Conservation (phyloP, 2,797 vertebrate genomes). For the Rhodeus uyekii region DNA sequence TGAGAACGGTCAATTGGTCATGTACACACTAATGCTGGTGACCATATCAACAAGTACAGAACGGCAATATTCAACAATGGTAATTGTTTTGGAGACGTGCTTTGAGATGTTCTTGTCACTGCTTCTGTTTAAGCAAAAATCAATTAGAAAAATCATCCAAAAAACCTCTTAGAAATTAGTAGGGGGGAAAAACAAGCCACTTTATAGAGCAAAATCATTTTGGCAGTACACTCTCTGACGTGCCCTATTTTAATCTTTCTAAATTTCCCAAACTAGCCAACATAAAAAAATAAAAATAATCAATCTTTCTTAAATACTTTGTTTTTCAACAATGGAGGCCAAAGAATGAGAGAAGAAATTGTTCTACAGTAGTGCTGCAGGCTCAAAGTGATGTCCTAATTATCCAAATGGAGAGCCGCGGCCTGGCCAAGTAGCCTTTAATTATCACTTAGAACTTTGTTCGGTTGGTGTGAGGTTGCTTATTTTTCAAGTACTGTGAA, state of each 20-base stretch:
- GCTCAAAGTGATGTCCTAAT: constrained; percentile 52
- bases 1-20: too few relatives aligned
- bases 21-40: too few relatives aligned
- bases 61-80: background rate
- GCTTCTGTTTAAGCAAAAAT: background rate
- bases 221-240: constrained; percentile 8
- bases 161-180: background rate
- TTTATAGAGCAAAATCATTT: background rate
- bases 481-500: constrained; percentile 44
- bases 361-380: constrained; percentile 46
- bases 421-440: constrained; percentile 52
- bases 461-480: constrained; percentile 35
- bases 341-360: constrained; percentile 23
- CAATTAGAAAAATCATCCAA: background rate
- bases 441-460: constrained; percentile 53
- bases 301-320: background rate
- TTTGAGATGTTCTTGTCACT: background rate
- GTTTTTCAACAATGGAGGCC: constrained; percentile 30
- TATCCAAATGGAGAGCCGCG: constrained; percentile 47
- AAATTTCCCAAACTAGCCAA: constrained; percentile 25
- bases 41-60: background rate
- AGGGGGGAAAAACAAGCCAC: background rate
- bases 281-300: background rate
- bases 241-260: constrained; percentile 31
- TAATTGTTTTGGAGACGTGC: background rate